Evolutionary conservation across 2,113 vertebrate genomes (phyloP).

Genomic region (Poeciliopsis turrubarensis): DNA sequence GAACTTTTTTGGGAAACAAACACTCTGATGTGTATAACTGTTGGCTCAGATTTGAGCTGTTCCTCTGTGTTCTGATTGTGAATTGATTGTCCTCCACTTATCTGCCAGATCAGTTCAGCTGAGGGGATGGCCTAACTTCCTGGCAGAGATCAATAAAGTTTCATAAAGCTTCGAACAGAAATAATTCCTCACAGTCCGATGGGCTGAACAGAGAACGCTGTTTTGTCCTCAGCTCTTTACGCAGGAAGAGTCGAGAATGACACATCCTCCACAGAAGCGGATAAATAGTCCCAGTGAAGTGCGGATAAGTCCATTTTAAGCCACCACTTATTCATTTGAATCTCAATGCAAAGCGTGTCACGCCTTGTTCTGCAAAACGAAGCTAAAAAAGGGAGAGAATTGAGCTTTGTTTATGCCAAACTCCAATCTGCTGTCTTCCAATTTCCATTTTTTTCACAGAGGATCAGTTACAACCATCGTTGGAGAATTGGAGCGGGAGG

Average conservation of each 20-base stretch:
- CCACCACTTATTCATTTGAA: slow-evolving; percentile 72
- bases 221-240: slow-evolving; percentile 11
- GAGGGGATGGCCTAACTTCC: slow-evolving; percentile 39
- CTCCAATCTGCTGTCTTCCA: slow-evolving; percentile 51
- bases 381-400: slow-evolving; percentile 46
- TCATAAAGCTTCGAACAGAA: slow-evolving; percentile 22
- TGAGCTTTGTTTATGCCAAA: slow-evolving; percentile 56
- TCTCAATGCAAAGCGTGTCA: slow-evolving; percentile 71
- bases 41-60: slow-evolving; percentile 16
- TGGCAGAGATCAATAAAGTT: slow-evolving; percentile 43
- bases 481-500: slow-evolving; percentile 42
- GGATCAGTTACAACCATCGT: slow-evolving; percentile 54
- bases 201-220: not conserved
- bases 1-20: not conserved
- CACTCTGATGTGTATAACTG: not conserved
- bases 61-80: slow-evolving; percentile 13
- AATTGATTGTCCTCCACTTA: slow-evolving; percentile 21
- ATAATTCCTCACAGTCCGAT: slow-evolving; percentile 5
- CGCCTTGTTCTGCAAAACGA: slow-evolving; percentile 56
- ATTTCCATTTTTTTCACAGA: slow-evolving; percentile 47
- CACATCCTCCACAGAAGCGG: slow-evolving; percentile 29
- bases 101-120: slow-evolving; percentile 9
- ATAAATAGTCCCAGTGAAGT: slow-evolving; percentile 70
- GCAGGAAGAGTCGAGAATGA: slow-evolving; percentile 39
- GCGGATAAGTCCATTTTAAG: slow-evolving; percentile 66